Evolutionary conservation across 2,888 invertebrate genomes (phyloP), one percentile per base, ranked within the genome.

Genomic region (Andricus quercusramuli): DNA sequence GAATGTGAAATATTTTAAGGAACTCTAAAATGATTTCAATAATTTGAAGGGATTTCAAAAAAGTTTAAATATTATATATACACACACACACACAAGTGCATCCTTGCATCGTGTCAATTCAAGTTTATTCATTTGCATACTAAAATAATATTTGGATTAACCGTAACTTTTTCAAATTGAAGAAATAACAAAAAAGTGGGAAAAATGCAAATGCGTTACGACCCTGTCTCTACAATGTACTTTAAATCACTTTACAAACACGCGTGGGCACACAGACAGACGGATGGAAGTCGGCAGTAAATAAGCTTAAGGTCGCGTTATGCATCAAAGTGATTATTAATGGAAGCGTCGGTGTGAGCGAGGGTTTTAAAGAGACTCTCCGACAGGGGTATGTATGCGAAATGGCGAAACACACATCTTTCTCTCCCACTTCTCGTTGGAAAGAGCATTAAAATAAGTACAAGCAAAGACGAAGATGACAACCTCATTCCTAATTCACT

Each of bases 241-340:
- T 41, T 37, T 67, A 44, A 67, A 67, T 67, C 67, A 67, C 20
- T 13, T 22, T 41, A n/a, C 32, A 67, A 37, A 22, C n/a, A 67
- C 22, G 32, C 3, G 9, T 29, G 32, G 15, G 32, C 65, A 66
- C 32, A 66, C 65, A 17, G 65, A 17, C n/a, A 41, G 41, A 44
- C 41, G 22, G 3, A 67, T 67, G 41, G 22, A 67, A 41, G 67
- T 67, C 41, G 22, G 22, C 56, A 62, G 88, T 90, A 86, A 91
- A 90, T 90, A 90, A 90, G 89, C 25, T 88, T 85, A 85, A 85
- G 86, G 85, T 86, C 83, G 86, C 87, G 89, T 89, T 88, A 88
- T 89, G 90, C 89, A 91, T 91, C 90, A 91, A 91, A 91, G 91
- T 89, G 89, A 90, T 91, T 90, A 91, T 91, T 91, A 90, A 91